Conservation (phyloP, 2,797 vertebrate species). For the Sebastes oblongus region DNA sequence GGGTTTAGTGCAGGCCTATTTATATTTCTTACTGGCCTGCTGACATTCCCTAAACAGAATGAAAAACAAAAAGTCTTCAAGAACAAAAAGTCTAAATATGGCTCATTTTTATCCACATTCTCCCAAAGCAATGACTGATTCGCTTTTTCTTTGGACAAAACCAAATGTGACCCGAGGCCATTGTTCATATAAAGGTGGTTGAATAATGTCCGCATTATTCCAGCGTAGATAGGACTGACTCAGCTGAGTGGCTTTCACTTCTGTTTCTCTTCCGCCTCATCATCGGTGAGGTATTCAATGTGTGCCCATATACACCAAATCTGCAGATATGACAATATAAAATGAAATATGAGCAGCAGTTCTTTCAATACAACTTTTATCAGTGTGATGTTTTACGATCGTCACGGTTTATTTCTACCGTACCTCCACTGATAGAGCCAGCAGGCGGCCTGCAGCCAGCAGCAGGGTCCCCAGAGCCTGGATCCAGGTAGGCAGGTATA, state of each 20-base stretch:
- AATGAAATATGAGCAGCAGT: neutral
- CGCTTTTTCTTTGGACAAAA: neutral
- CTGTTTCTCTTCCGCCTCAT: constrained; percentile 49
- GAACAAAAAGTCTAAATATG: too few relatives aligned
- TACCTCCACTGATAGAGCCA: constrained; percentile 72
- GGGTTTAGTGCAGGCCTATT: too few relatives aligned
- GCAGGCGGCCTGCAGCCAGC: constrained; percentile 66
- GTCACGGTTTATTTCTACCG: constrained; percentile 12
- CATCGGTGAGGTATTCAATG: constrained; percentile 55
- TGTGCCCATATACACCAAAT: constrained; percentile 76
- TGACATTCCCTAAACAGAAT: too few relatives aligned
- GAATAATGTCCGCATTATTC: neutral
- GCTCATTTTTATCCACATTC: too few relatives aligned
- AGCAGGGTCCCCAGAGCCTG: constrained; percentile 53
- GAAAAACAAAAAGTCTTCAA: too few relatives aligned
- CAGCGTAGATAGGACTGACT: neutral
- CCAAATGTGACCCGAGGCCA: neutral
- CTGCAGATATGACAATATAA: constrained; percentile 38
- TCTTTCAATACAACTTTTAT: neutral
- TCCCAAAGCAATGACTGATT: too few relatives aligned
- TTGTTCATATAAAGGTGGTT: neutral
- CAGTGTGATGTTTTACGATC: neutral
- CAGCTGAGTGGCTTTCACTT: neutral
- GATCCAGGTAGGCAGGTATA: constrained; percentile 51
- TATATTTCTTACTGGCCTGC: too few relatives aligned